Base-by-base conservation (phyloP, 2,888 invertebrate species). In the Tryphoninae sp. region DNA sequence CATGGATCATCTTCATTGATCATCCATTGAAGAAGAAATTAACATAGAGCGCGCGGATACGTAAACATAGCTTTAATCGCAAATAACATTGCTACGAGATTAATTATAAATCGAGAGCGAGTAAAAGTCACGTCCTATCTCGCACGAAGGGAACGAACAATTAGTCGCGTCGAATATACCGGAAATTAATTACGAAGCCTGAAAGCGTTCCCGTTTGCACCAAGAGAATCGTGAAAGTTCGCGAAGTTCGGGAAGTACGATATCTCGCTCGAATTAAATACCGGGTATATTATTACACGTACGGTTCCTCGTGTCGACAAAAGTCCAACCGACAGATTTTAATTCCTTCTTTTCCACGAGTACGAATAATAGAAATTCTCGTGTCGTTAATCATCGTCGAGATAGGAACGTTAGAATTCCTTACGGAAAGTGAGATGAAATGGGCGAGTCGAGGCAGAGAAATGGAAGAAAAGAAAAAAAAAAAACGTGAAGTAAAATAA, bases 381-480 rank as follows among this genome's bases (percentile, higher is more conserved):
- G 23, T 0, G 26, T 26, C 19, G 33, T 16, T 59, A 23, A 72
- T 67, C 42, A 3, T 79, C 19, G 22, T 73, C 59, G 51, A 58
- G 53, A 61, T 40, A 59, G 53, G 51, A 55, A 73, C 51, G 26
- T 33, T 23, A 19, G 67, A 61, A 73, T 51, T 76, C 61, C 40
- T 16, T 2, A 53, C 42, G 13, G 71, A 74, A 71, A 71, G 53
- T 59, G 51, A 74, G 61, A 78, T 71, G 11, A 71, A 71, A 33
- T 55, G 40, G 42, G 8, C 40, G 33, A 61, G 72, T 51, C 23
- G 33, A 61, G 65, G 22, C 45, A 8, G 45, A 9, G 61, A 26
- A 42, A 51, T 40, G 13, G 26, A 26, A 8, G 45, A 9, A 53
- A 42, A 51, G 51, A 19, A 16, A 26, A 2, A 19, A 11, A 58